These are phyloP conservation scores for Festucalex cinctus DNA, from an alignment of 2,113 vertebrate species.

Conservation along the genomic window DNA sequence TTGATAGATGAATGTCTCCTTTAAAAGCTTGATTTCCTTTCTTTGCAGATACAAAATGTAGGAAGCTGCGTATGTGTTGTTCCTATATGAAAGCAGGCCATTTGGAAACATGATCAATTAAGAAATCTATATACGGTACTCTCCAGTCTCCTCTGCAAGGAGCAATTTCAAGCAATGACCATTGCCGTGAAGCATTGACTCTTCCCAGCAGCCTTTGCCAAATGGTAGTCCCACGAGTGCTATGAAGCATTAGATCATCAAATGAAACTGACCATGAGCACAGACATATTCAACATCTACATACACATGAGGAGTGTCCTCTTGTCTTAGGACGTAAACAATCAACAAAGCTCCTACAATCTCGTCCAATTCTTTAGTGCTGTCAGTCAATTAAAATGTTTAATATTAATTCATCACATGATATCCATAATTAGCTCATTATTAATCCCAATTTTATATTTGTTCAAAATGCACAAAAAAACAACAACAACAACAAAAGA, in stretches of 20 bases:
- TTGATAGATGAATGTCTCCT: conserved; percentile 32
- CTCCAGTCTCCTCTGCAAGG: conserved; percentile 46
- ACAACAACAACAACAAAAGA: too few relatives aligned
- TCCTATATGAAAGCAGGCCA: conserved; percentile 60
- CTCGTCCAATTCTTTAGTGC: too few relatives aligned
- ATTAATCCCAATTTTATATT: too few relatives aligned
- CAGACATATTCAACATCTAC: conserved; percentile 27
- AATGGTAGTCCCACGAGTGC: conserved; percentile 45
- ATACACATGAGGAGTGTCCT: conserved; percentile 9
- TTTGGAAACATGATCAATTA: conserved; percentile 73
- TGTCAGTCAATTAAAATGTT: too few relatives aligned
- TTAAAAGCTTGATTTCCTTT: conserved; percentile 71
- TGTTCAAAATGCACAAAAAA: too few relatives aligned
- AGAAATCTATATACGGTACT: conserved; percentile 58
- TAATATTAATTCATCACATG: too few relatives aligned
- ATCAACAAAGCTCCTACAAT: neutral
- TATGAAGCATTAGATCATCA: conserved; percentile 53
- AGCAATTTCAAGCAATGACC: conserved; percentile 37
- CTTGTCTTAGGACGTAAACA: conserved; percentile 3
- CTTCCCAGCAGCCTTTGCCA: conserved; percentile 45
- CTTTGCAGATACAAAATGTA: conserved; percentile 77
- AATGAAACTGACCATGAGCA: conserved; percentile 47
- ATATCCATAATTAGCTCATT: too few relatives aligned
- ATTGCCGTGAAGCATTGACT: conserved; percentile 41
- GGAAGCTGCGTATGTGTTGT: conserved; percentile 51